A percentile compares a stretch with the other conserved stretches of the same genome.
These are phyloP conservation scores for Podotricha telesiphe DNA, from an alignment of 2,888 invertebrate genomes.

Conservation along the genomic window DNA sequence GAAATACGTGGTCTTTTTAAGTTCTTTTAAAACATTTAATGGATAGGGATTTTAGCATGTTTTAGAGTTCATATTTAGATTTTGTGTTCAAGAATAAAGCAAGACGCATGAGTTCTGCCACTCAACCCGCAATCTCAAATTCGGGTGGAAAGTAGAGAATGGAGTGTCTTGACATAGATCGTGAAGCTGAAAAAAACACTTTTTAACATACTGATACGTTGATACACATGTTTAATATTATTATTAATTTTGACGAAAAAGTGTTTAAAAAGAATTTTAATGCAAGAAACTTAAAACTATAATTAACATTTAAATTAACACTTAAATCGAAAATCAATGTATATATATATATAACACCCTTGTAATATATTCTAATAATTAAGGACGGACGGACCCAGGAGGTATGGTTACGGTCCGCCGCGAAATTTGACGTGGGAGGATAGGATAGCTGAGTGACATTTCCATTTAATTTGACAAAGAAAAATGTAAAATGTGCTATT, in stretches of 20 bases:
- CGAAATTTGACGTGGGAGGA: slow-evolving; percentile 11
- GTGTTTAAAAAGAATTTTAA: background rate
- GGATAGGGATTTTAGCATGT: too few species aligned
- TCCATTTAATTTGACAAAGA: background rate
- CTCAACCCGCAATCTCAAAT: too few species aligned
- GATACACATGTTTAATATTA: too few species aligned
- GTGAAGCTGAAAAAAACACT: too few species aligned
- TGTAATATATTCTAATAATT: slow-evolving; percentile 12
- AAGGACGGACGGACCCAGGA: background rate
- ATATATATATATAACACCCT: background rate
- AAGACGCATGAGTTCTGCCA: too few species aligned
- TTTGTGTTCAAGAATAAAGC: too few species aligned
- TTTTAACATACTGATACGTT: too few species aligned
- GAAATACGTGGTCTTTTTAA: background rate
- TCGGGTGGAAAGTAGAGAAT: too few species aligned
- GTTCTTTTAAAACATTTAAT: background rate
- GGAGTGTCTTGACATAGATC: too few species aligned
- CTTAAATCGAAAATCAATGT: background rate
- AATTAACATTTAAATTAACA: background rate
- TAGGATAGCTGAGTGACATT: slow-evolving; percentile 1
- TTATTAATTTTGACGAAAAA: background rate
- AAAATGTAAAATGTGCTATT: background rate
- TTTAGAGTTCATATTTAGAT: too few species aligned
- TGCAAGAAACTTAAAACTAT: background rate
- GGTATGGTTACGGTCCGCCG: slow-evolving; percentile 1